Conservation (phyloP, 2,113 vertebrate species). For the Ploceus nigricollis region DNA sequence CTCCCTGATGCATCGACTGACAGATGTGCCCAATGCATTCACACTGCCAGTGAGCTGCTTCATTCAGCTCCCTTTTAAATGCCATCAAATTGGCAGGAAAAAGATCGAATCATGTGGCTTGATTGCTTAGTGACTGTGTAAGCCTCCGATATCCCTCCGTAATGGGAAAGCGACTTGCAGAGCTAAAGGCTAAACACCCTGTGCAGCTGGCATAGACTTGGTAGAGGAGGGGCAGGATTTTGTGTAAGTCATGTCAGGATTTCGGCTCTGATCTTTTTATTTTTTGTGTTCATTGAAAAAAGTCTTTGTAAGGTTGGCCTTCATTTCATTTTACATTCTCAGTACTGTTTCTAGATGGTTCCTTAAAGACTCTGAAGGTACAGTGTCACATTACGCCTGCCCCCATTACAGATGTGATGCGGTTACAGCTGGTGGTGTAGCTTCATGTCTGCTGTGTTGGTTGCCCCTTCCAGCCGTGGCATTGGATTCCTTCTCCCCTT, state of each 20-base stretch:
- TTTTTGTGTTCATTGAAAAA: not conserved
- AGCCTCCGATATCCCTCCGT: not conserved
- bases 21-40: not conserved
- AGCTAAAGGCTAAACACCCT: not conserved
- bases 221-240: not conserved
- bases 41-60: not conserved
- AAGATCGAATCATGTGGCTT: not conserved
- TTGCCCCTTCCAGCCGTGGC: not conserved
- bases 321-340: not conserved
- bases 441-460: fast-evolving
- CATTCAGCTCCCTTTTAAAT: slow-evolving; percentile 12
- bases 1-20: slow-evolving; percentile 25
- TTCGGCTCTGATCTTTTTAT: not conserved
- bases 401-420: fast-evolving
- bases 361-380: not conserved
- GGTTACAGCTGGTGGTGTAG: not conserved
- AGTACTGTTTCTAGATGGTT: not conserved
- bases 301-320: not conserved
- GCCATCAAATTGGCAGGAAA: not conserved
- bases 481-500: not conserved
- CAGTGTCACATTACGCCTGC: not conserved
- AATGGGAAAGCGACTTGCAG: not conserved
- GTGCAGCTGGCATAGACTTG: not conserved
- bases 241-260: fast-evolving
- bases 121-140: not conserved